Percentiles rank a stretch among this genome's conserved stretches.
Conservation (phyloP, 2,888 invertebrate species). For the Uloborus plumipes region DNA sequence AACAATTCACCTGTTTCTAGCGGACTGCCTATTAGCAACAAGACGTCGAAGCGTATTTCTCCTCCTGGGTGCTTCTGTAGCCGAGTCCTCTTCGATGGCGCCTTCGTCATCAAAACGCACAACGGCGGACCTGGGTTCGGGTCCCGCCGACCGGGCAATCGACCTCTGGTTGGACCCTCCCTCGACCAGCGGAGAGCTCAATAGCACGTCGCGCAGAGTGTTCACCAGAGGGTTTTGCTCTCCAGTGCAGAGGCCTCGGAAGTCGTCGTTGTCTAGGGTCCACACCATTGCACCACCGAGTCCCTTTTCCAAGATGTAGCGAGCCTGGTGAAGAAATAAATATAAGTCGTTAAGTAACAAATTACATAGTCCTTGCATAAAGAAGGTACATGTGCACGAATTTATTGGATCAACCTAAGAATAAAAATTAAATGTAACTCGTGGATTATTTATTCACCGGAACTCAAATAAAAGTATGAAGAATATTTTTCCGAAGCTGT, state of each 20-base stretch:
- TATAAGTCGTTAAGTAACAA: too few relatives aligned
- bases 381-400: too few relatives aligned
- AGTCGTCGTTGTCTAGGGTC: constrained; percentile 95
- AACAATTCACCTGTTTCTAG: constrained; percentile 34
- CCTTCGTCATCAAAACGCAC: constrained; percentile 35
- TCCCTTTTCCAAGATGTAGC: constrained; percentile 85
- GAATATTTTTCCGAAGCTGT: too few relatives aligned
- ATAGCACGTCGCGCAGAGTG: constrained; percentile 73
- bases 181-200: constrained; percentile 58
- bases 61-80: constrained; percentile 29
- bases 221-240: constrained; percentile 92
- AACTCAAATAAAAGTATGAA: too few relatives aligned
- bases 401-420: too few relatives aligned
- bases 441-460: too few relatives aligned
- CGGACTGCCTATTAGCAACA: constrained; percentile 53
- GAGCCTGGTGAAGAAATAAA: constrained; percentile 73
- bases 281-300: constrained; percentile 94
- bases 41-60: constrained; percentile 52
- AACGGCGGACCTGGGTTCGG: constrained; percentile 9
- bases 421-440: too few relatives aligned
- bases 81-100: constrained; percentile 10
- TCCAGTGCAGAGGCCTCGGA: constrained; percentile 88
- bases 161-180: constrained; percentile 59
- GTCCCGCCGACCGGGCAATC: constrained; percentile 47
- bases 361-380: too few relatives aligned